Evolutionary conservation across 2,113 vertebrate species (phyloP).

Genomic region (Polypterus senegalus): DNA sequence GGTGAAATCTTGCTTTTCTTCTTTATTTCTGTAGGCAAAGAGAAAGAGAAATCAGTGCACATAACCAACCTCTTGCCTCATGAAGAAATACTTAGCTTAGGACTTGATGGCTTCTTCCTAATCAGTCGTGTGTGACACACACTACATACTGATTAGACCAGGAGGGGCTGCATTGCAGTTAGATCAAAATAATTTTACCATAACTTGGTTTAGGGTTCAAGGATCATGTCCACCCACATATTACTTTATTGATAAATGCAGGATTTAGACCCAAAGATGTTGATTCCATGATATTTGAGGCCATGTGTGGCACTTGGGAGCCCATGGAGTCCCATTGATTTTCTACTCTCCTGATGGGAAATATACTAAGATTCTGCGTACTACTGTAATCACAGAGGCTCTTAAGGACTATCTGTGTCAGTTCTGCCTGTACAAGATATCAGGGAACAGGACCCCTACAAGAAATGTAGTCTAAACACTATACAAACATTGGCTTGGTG

Average conservation of each 20-base stretch:
- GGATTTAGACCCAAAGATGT: background rate
- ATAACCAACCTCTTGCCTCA: too few species aligned
- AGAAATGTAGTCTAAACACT: too few species aligned
- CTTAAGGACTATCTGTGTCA: background rate
- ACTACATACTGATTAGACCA: background rate
- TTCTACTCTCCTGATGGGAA: background rate
- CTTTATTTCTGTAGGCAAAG: too few species aligned
- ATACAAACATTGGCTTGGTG: too few species aligned
- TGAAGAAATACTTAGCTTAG: too few species aligned
- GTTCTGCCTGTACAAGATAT: too few species aligned
- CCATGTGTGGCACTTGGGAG: background rate
- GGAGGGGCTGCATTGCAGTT: background rate
- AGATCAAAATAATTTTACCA: background rate
- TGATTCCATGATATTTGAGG: slow-evolving; percentile 1
- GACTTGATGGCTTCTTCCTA: too few species aligned
- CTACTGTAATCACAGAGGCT: background rate
- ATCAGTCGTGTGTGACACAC: background rate
- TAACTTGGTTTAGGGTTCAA: background rate
- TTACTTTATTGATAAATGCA: background rate
- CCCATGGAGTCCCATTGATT: background rate
- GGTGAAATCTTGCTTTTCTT: too few species aligned
- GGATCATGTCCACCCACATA: background rate
- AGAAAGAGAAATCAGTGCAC: too few species aligned
- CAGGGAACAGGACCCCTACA: too few species aligned
- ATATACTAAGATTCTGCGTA: background rate